Evolutionary conservation across 2,888 invertebrate genomes (phyloP).

Genomic region (Prenolepis imparis): DNA sequence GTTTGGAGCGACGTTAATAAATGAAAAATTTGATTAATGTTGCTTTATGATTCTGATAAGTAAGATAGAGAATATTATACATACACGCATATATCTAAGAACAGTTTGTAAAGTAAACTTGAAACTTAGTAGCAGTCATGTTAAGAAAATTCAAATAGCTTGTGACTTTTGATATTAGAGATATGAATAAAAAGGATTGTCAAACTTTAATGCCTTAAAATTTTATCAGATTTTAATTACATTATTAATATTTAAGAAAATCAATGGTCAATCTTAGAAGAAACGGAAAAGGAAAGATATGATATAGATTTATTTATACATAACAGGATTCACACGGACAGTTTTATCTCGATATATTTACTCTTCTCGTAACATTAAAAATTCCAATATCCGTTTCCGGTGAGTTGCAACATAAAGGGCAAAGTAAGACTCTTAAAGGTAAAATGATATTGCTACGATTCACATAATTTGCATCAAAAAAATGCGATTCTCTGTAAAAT

Average conservation of each 20-base stretch:
- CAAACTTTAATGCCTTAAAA: background rate
- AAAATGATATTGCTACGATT: background rate
- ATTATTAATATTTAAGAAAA: background rate
- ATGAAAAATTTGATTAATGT: background rate
- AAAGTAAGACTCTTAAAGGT: conserved; percentile 4
- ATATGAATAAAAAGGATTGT: background rate
- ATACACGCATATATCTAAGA: background rate
- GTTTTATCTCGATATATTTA: background rate
- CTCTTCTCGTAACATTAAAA: background rate
- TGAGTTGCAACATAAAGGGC: background rate
- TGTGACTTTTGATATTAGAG: background rate
- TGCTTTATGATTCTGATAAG: conserved; percentile 4
- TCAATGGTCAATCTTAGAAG: background rate
- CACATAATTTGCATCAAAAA: conserved; percentile 2
- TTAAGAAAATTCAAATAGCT: conserved; percentile 8
- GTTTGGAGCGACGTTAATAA: background rate
- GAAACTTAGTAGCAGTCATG: background rate
- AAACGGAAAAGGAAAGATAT: background rate
- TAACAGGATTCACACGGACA: background rate
- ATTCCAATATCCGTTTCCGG: background rate
- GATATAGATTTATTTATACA: background rate
- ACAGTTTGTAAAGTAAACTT: conserved; percentile 17
- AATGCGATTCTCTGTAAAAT: conserved; percentile 8
- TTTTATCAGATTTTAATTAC: conserved; percentile 8
- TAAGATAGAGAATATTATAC: conserved; percentile 7